Percentiles rank a stretch among this genome's conserved stretches.
phyloP scores from a whole-genome alignment of 1,140 invertebrate genomes.

The Leptonema lineaticorne region DNA sequence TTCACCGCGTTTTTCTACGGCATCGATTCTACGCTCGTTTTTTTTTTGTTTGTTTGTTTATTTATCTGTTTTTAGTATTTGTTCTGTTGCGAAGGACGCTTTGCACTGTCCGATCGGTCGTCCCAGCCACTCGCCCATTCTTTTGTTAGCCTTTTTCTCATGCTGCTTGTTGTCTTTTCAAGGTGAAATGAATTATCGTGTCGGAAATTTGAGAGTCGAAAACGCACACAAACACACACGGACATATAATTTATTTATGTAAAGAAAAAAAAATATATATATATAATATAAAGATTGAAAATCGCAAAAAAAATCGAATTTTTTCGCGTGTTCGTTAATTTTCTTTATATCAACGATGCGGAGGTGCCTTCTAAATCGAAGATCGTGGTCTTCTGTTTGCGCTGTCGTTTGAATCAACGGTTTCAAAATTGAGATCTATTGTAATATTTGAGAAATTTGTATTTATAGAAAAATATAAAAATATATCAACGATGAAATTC shows the following conservation, averaged over 20 bases:
- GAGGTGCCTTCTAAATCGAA: too few species aligned
- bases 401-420: too few species aligned
- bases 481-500: too few species aligned
- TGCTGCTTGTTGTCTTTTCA: conserved; percentile 35
- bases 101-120: conserved; percentile 12
- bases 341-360: conserved; percentile 27
- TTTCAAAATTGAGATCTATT: too few species aligned
- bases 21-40: not conserved
- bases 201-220: conserved; percentile 39
- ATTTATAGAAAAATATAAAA: too few species aligned
- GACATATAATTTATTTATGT: not conserved
- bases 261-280: too few species aligned
- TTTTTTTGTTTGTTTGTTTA: not conserved
- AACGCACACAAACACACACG: not conserved
- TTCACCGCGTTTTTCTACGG: not conserved
- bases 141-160: conserved; percentile 40
- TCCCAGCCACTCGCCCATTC: too few species aligned
- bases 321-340: conserved; percentile 33
- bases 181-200: conserved; percentile 40
- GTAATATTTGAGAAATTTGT: too few species aligned
- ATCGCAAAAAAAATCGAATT: conserved; percentile 21
- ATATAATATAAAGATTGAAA: not conserved
- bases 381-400: too few species aligned
- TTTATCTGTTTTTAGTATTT: not conserved
- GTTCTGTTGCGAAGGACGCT: conserved; percentile 22